Conservation (phyloP, 2,797 vertebrate species). For the Rhinella marina region DNA sequence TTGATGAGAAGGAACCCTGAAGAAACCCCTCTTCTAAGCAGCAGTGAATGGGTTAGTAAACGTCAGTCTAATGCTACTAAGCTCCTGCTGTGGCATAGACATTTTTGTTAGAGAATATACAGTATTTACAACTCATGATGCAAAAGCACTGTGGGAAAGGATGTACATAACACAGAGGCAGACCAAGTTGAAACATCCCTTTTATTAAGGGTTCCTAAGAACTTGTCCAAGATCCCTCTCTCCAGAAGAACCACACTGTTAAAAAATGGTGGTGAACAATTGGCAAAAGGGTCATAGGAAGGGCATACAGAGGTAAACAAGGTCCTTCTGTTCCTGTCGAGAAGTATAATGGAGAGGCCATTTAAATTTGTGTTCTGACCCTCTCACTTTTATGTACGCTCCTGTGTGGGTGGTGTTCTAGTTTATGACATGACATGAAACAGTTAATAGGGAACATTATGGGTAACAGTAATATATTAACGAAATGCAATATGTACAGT, state of each 20-base stretch:
- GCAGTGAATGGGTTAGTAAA: not conserved
- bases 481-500: not conserved
- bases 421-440: not conserved
- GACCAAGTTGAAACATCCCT: no score
- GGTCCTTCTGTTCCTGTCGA: not conserved
- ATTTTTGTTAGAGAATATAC: no score
- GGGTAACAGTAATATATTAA: not conserved
- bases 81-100: no score
- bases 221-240: no score
- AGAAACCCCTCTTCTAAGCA: not conserved
- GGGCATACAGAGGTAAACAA: no score
- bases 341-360: no score
- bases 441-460: not conserved
- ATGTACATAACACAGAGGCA: no score
- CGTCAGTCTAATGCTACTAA: not conserved
- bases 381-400: not conserved
- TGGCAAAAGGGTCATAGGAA: no score
- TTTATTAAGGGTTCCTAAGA: no score
- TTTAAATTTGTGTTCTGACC: not conserved
- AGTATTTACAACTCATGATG: not conserved
- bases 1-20: no score
- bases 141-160: not conserved
- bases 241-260: no score
- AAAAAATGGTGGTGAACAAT: no score
- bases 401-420: not conserved